Base-by-base conservation (phyloP, 2,888 invertebrate species). In the Kuschelorhynchus macadamiae region DNA sequence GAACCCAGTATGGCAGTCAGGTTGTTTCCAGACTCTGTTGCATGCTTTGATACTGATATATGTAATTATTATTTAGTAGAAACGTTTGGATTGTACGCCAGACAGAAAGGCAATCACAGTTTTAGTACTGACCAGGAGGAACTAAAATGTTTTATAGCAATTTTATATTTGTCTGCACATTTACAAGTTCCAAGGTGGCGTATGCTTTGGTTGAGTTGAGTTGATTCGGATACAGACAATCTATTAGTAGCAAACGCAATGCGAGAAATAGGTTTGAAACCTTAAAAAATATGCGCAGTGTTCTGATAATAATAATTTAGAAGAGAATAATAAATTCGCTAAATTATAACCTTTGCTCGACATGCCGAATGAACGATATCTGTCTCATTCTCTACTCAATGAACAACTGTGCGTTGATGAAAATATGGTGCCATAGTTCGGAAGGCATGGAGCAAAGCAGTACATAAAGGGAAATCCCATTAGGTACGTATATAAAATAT, bases 371-470 rank as follows among this genome's bases (percentile, higher is more conserved):
- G 11, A 62, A 44, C 32, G 49, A 14, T 70, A 50, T 39, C 18
- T 56, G 20, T 5, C 14, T 30, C 32, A 67, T 53, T 56, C 59
- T 42, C 21, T 16, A 21, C 32, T 50, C 9, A 50, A 52, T 39
- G 70, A 60, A 47, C 47, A 61, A 47, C 17, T 67, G 8, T 46
- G 59, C 25, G 33, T 67, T 11, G 70, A 70, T 62, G 62, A 70
- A 61, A 70, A 59, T 55, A 67, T 70, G 66, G 61, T 70, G 16
- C 70, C 67, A 20, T 69, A 67, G 20, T 69, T 66, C 21, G 66
- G 69, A 16, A 69, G 66, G 25, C 66, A 69, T 32, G 47, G 65
- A 7, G 18, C 65, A 18, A 66, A 66, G 41, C 64, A 69, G 52
- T 62, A 42, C 30, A 66, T 69, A 25, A 57, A 49, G 46, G 56